Evolutionary conservation across 2,113 vertebrate genomes (phyloP), one percentile per base, ranked within the genome.

Genomic region (Lethenteron reissneri): DNA sequence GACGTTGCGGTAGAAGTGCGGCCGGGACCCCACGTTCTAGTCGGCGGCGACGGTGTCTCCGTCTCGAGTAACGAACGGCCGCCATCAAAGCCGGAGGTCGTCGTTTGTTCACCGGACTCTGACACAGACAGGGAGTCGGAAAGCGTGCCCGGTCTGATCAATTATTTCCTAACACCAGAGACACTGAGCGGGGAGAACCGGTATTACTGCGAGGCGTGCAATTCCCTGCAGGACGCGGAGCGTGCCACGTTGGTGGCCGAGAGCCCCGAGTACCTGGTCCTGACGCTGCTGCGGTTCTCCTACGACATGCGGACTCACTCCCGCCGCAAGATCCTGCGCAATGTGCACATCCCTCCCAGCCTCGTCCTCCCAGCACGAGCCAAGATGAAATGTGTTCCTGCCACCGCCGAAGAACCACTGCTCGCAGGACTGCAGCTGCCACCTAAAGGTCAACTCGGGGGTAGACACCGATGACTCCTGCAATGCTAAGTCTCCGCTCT

Each of bases 111-210:
- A 41, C 41, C 41, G 4, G 41, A 41, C 41, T 41, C 41, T 41
- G 41, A 41, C 41, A 41, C 41, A 41, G 41, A 41, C 41, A 41
- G 41, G 41, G 41, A 41, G 41, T 41, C 41, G 41, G 41, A 41
- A 41, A 68, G 64, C 64, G 87, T 99, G 73, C 87, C 86, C 68
- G 89, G 95, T 80, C 82, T 99, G 75, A 80, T 99, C 21, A 88
- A 90, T 81, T 99, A 96, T 78, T 95, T 96, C 77, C 80, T 99
- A 80, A 90, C 89, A 74, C 88, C 92, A 19, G 94, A 99, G 78
- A 89, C 92, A 76, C 85, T 97, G 58, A 88, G 92, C 71, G 88
- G 86, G 73, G 94, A 99, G 25, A 99, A 99, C 77, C 87, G 88
- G 72, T 99, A 97, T 79, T 90, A 89, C 82, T 99, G 94, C 77